Percentiles rank a stretch among this genome's conserved stretches.
These are phyloP conservation scores for Myoxocephalus aenaeus DNA, from an alignment of 2,797 vertebrate genomes.

Conservation along the genomic window DNA sequence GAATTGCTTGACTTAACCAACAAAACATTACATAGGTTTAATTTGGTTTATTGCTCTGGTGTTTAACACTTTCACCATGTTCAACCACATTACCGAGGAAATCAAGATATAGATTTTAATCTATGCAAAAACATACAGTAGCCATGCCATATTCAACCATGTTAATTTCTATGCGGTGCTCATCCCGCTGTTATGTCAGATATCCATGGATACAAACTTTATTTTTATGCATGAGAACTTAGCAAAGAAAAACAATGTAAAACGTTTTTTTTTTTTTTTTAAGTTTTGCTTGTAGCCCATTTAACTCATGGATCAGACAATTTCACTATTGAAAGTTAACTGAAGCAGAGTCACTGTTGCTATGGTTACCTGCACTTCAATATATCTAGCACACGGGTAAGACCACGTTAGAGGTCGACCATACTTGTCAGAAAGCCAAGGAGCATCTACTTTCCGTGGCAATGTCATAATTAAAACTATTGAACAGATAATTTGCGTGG, in stretches of 20 bases:
- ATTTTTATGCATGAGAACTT: no score
- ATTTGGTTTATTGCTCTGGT: no score
- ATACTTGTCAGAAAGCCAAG: not conserved
- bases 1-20: not conserved
- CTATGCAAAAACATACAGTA: not conserved
- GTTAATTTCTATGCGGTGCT: not conserved
- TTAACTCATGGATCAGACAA: not conserved
- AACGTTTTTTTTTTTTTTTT: no score
- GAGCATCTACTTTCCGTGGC: not conserved
- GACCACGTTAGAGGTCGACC: not conserved
- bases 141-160: not conserved
- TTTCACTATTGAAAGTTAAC: not conserved
- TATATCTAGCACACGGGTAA: not conserved
- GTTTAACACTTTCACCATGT: no score
- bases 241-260: no score
- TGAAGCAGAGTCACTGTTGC: not conserved
- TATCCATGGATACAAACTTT: no score
- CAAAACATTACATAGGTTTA: no score
- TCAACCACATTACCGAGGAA: no score
- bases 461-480: slow-evolving; percentile 8
- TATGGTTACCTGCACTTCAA: slow-evolving; percentile 2
- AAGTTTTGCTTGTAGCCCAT: no score
- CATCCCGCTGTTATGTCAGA: not conserved
- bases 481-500: slow-evolving; percentile 13
- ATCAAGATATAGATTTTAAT: not conserved